Percentiles rank a stretch among this genome's conserved stretches.
These are phyloP conservation scores for Phymatocera aterrima DNA, from an alignment of 2,888 invertebrate species.

Conservation along the genomic window DNA sequence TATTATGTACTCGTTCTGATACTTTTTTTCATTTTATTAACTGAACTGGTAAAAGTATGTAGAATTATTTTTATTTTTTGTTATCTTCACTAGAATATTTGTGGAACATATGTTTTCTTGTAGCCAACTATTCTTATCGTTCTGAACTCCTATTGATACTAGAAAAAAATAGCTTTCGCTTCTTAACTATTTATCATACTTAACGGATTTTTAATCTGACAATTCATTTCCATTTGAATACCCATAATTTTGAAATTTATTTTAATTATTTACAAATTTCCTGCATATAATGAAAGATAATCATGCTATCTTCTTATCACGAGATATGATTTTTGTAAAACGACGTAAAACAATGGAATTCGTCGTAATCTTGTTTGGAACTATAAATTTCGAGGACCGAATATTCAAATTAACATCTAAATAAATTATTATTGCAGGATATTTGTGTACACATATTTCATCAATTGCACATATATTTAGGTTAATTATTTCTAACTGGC, in stretches of 20 bases:
- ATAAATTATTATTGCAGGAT: not conserved
- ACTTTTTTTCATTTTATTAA: not conserved
- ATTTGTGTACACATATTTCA: slow-evolving; percentile 17
- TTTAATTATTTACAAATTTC: slow-evolving; percentile 1
- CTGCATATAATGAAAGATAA: not conserved
- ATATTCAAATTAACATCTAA: not conserved
- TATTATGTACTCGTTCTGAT: not conserved
- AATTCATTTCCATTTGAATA: not conserved
- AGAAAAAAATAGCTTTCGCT: not conserved
- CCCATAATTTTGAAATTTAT: not conserved
- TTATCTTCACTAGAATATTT: too few species aligned
- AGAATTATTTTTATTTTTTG: too few species aligned
- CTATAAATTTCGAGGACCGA: not conserved
- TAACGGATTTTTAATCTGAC: too few species aligned
- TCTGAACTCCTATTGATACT: too few species aligned
- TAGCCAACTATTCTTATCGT: too few species aligned
- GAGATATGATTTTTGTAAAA: not conserved
- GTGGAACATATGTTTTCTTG: too few species aligned
- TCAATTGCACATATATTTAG: slow-evolving; percentile 20
- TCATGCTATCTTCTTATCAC: not conserved
- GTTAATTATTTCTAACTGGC: slow-evolving; percentile 14
- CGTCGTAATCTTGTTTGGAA: not conserved
- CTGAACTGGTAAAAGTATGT: too few species aligned
- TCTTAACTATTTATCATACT: not conserved
- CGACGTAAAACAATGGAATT: not conserved